These are phyloP conservation scores for Scaptodrosophila lebanonensis DNA, from an alignment of 1,140 invertebrate species.

Conservation along the genomic window DNA sequence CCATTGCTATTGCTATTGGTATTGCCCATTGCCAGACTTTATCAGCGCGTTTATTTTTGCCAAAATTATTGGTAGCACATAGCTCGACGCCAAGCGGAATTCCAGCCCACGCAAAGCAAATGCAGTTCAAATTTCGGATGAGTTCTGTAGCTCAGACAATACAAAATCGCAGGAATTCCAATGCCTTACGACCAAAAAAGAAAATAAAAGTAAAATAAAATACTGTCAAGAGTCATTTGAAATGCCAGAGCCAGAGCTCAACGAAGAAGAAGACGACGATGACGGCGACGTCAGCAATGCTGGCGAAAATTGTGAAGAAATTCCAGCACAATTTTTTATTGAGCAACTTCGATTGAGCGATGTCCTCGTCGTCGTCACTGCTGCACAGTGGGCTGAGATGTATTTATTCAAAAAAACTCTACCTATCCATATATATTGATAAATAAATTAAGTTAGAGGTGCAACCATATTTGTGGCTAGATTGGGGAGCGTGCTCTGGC, in stretches of 20 bases:
- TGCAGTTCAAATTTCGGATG: constrained; percentile 50
- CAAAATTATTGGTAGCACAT: too few relatives aligned
- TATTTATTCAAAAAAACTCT: background rate
- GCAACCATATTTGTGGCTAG: constrained; percentile 83
- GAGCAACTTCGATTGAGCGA: constrained; percentile 60
- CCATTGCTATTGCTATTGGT: too few relatives aligned
- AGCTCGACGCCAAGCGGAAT: too few relatives aligned
- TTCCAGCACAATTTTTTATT: constrained; percentile 64
- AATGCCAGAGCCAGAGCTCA: constrained; percentile 20
- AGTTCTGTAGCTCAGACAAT: constrained; percentile 12
- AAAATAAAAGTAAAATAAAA: constrained; percentile 11
- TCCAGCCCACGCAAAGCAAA: too few relatives aligned
- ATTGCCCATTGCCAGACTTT: too few relatives aligned
- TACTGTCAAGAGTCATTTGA: constrained; percentile 26
- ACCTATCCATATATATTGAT: too few relatives aligned
- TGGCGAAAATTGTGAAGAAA: constrained; percentile 47
- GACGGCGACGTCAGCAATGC: constrained; percentile 23
- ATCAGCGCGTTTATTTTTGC: too few relatives aligned
- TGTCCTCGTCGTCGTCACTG: background rate
- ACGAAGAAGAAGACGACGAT: too few relatives aligned
- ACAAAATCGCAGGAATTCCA: constrained; percentile 54
- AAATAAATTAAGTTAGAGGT: too few relatives aligned
- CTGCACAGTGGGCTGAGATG: background rate
- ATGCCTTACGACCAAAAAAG: constrained; percentile 40
- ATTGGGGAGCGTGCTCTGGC: constrained; percentile 94